Percentiles rank a stretch among this genome's conserved stretches.
phyloP scores from a whole-genome alignment of 2,113 vertebrate genomes.

The Nothobranchius kuhntae region DNA sequence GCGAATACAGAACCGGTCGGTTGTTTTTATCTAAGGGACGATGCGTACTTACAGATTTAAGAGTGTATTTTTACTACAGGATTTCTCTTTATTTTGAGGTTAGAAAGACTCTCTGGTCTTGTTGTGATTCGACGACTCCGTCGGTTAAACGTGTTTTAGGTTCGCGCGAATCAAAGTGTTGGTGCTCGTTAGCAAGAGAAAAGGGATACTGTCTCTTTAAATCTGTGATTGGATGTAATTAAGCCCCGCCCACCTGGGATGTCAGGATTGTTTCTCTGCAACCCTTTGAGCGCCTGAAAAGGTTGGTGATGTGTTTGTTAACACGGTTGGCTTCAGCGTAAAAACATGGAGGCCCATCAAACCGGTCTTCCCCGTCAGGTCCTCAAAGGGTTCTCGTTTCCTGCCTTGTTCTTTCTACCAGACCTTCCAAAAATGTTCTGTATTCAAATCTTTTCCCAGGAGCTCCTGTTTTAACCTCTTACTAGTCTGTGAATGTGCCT shows the following conservation, averaged over 20 bases:
- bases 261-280: constrained; percentile 75
- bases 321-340: constrained; percentile 5
- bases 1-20: constrained; percentile 62
- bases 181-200: constrained; percentile 51
- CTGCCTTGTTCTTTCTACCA: constrained; percentile 70
- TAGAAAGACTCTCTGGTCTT: constrained; percentile 62
- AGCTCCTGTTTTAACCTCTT: constrained; percentile 68
- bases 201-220: constrained; percentile 91
- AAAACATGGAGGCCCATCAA: neutral
- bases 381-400: constrained; percentile 83
- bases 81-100: constrained; percentile 71
- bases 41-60: constrained; percentile 75
- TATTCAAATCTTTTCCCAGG: constrained; percentile 72
- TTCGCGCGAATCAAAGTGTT: constrained; percentile 29
- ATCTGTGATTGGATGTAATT: constrained; percentile 66
- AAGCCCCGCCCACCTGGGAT: constrained; percentile 38
- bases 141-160: constrained; percentile 62
- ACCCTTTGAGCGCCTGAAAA: constrained; percentile 87
- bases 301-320: neutral
- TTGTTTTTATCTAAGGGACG: constrained; percentile 67
- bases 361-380: constrained; percentile 46
- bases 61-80: constrained; percentile 82
- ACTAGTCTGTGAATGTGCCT: constrained; percentile 93
- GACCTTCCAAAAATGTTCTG: constrained; percentile 81
- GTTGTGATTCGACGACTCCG: constrained; percentile 57